These are phyloP conservation scores for Venturia canescens DNA, from an alignment of 1,140 invertebrate species.

Conservation along the genomic window DNA sequence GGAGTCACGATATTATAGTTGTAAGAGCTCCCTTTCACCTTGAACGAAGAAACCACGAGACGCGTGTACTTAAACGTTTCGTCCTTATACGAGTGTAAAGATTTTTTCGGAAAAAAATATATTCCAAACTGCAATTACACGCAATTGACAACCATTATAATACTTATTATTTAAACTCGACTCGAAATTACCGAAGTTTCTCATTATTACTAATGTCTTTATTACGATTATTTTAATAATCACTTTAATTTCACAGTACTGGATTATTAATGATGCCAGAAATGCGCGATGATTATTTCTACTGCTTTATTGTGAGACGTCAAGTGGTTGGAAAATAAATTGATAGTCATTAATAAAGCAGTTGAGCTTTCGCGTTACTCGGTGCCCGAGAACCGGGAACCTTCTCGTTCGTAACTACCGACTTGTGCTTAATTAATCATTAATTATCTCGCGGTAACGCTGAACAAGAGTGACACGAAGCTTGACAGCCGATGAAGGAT, in stretches of 20 bases:
- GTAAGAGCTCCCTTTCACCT: constrained; percentile 26
- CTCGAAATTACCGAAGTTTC: too few species aligned
- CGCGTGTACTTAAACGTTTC: constrained; percentile 32
- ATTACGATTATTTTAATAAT: too few species aligned
- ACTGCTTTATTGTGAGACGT: neutral
- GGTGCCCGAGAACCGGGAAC: neutral
- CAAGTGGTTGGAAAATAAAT: neutral
- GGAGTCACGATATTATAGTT: constrained; percentile 24
- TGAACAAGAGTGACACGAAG: constrained; percentile 25
- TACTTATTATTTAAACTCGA: too few species aligned
- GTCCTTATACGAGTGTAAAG: neutral
- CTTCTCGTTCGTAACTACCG: neutral
- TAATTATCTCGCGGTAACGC: constrained; percentile 19
- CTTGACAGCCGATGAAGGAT: constrained; percentile 33
- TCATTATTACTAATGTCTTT: too few species aligned
- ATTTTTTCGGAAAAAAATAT: neutral
- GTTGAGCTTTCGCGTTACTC: neutral
- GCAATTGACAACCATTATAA: too few species aligned
- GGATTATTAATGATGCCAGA: neutral
- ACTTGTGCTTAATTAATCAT: constrained; percentile 27
- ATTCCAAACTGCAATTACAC: too few species aligned
- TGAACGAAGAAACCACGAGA: constrained; percentile 27
- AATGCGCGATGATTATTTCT: neutral
- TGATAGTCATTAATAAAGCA: neutral
- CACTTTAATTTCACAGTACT: too few species aligned